These are phyloP conservation scores for Gisinianus flammeolus DNA, from an alignment of 2,888 invertebrate species.

Conservation along the genomic window DNA sequence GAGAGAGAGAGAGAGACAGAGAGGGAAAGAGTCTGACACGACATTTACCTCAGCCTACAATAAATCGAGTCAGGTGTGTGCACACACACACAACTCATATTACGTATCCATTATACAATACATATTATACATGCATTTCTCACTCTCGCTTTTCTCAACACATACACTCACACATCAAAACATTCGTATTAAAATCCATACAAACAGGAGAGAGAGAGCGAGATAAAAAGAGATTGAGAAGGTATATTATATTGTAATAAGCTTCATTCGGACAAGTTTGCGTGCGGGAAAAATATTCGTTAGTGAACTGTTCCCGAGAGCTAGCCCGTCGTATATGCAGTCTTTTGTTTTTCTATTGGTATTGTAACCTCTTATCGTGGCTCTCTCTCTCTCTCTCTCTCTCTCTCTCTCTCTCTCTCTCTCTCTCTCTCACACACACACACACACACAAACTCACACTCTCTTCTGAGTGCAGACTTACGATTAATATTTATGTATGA, in stretches of 20 bases:
- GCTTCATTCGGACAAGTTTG: conserved; percentile 44
- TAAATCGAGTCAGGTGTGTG: conserved; percentile 27
- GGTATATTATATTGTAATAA: conserved; percentile 16
- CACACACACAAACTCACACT: too few species aligned
- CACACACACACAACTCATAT: not conserved
- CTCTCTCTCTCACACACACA: too few species aligned
- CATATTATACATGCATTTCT: not conserved
- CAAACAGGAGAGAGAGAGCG: not conserved
- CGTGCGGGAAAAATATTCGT: conserved; percentile 58
- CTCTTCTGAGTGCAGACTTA: too few species aligned
- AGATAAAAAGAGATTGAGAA: not conserved
- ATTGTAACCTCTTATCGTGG: not conserved
- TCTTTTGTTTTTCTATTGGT: not conserved
- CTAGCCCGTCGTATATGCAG: not conserved
- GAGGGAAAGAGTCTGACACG: conserved; percentile 4
- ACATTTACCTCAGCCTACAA: conserved; percentile 33
- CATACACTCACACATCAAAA: not conserved
- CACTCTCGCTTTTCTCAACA: not conserved
- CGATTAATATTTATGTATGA: conserved; percentile 24
- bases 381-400: too few species aligned
- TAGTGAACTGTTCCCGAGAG: conserved; percentile 43
- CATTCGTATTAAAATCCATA: conserved; percentile 9
- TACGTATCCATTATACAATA: not conserved
- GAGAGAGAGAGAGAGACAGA: not conserved
- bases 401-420: too few species aligned